phyloP scores from a whole-genome alignment of 2,113 vertebrate genomes.

The Aspiorhynchus laticeps region DNA sequence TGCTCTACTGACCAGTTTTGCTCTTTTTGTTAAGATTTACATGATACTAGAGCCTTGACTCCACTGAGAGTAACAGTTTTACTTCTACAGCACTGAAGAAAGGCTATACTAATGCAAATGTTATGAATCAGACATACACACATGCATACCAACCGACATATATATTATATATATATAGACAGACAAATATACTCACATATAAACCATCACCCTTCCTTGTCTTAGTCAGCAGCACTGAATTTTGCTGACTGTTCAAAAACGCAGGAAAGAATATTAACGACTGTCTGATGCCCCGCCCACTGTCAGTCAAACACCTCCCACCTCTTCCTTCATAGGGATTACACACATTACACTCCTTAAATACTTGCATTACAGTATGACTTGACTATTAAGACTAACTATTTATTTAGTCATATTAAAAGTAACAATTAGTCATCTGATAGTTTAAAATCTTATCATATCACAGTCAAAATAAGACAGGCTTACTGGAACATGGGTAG shows the following conservation, averaged over 20 bases:
- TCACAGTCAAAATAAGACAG: slow-evolving; percentile 9
- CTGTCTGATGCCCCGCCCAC: background rate
- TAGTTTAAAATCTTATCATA: background rate
- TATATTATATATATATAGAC: slow-evolving; percentile 1
- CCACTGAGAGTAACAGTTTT: background rate
- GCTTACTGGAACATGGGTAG: background rate
- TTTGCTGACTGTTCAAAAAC: slow-evolving; percentile 9
- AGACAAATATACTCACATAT: slow-evolving; percentile 35
- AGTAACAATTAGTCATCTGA: background rate
- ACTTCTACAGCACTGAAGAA: background rate
- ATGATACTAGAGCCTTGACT: background rate
- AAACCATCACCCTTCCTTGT: slow-evolving; percentile 34
- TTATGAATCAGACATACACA: background rate
- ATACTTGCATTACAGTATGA: background rate
- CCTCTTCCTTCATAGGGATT: slow-evolving; percentile 3
- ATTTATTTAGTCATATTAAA: slow-evolving; percentile 8
- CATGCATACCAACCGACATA: background rate
- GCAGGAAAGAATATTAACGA: slow-evolving; percentile 2
- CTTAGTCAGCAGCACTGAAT: slow-evolving; percentile 50
- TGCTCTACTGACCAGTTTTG: background rate
- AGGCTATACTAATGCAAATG: background rate
- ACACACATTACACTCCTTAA: background rate
- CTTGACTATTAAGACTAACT: background rate
- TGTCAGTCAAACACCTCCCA: slow-evolving; percentile 22
- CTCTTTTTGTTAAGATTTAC: background rate